A percentile compares a stretch with the other conserved stretches of the same genome.
Evolutionary conservation across 2,113 vertebrate species (phyloP).

Genomic region (Chroicocephalus ridibundus): DNA sequence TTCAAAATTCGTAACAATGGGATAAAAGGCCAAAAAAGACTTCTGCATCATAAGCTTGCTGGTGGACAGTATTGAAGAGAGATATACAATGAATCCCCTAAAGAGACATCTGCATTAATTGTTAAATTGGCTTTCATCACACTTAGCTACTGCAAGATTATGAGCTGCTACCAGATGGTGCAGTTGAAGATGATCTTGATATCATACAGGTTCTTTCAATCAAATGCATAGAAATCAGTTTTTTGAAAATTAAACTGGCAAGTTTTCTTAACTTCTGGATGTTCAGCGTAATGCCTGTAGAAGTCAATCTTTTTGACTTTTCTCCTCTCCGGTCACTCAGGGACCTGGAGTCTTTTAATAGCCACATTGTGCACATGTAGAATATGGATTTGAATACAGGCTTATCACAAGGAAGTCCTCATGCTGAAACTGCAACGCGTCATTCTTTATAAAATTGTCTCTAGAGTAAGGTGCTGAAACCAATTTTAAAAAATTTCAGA

Average conservation of each 20-base stretch:
- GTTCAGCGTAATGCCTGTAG: neutral
- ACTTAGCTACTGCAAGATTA: neutral
- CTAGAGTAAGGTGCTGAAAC: neutral
- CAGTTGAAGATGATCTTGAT: neutral
- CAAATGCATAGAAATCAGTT: neutral
- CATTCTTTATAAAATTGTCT: neutral
- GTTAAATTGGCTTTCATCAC: neutral
- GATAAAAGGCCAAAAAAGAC: neutral
- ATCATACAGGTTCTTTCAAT: neutral
- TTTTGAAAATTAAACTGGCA: neutral
- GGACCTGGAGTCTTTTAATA: neutral
- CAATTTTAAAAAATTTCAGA: neutral
- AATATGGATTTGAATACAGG: neutral
- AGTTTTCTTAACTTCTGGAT: neutral
- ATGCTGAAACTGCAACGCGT: neutral
- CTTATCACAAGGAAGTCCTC: neutral
- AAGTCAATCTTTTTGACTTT: neutral
- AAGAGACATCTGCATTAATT: neutral
- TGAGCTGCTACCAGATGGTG: constrained; percentile 30
- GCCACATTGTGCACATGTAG: rapidly evolving
- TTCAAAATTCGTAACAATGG: neutral
- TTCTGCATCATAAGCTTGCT: neutral
- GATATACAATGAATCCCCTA: neutral
- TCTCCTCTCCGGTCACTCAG: neutral
- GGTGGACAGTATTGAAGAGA: neutral